Percentiles rank a stretch among this genome's conserved stretches.
Conservation (phyloP, 2,888 invertebrate species). For the Pandemis corylana region DNA sequence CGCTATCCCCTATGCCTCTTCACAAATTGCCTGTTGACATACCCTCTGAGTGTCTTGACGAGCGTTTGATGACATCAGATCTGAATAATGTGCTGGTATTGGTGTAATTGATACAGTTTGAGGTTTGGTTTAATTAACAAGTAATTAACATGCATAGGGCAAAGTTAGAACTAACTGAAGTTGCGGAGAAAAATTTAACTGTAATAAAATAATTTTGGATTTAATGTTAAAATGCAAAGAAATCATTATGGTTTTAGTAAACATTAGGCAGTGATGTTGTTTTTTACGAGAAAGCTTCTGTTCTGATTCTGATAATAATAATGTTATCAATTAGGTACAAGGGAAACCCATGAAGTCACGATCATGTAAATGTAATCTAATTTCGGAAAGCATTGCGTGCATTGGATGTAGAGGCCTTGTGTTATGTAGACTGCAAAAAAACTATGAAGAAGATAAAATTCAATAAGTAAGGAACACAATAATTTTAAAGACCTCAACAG, state of each 20-base stretch:
- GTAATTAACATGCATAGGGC: background rate
- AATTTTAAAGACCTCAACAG: background rate
- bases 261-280: background rate
- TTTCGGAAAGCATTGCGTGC: background rate
- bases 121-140: constrained; percentile 21
- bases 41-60: constrained; percentile 51
- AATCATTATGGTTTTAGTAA: background rate
- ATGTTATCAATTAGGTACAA: background rate
- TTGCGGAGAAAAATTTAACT: background rate
- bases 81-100: constrained; percentile 35
- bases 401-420: background rate
- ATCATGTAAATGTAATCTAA: constrained; percentile 4
- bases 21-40: constrained; percentile 67
- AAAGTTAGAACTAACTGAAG: background rate
- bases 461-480: background rate
- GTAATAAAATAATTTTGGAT: background rate
- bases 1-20: constrained; percentile 66
- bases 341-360: background rate
- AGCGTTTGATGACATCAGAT: constrained; percentile 50
- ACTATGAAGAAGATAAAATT: background rate
- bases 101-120: constrained; percentile 34
- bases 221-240: background rate
- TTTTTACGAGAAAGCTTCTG: background rate
- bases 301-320: background rate
- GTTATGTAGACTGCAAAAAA: background rate